Percentiles rank a stretch among this genome's conserved stretches.
Conservation (phyloP, 2,797 vertebrate species). For the Erpetoichthys calabaricus region DNA sequence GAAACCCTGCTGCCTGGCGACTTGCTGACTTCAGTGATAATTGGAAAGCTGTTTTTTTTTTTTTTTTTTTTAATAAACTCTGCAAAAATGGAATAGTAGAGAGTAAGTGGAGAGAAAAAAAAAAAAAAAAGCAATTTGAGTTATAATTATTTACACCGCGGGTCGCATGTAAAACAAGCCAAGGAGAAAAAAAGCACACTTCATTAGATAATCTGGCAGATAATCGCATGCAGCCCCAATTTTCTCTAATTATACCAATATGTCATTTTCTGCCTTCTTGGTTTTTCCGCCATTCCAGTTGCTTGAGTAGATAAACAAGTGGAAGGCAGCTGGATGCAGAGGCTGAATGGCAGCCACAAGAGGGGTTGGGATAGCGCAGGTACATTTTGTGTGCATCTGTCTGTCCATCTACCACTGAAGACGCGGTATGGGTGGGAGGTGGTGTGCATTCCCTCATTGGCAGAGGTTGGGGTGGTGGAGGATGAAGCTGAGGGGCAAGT, state of each 20-base stretch:
- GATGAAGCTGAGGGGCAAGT: too few relatives aligned
- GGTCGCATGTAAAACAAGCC: conserved; percentile 24
- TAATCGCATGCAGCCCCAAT: conserved; percentile 25
- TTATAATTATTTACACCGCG: conserved; percentile 34
- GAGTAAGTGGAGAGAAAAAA: conserved; percentile 32
- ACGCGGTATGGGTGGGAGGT: too few relatives aligned
- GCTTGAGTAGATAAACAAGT: not conserved
- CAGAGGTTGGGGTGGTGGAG: too few relatives aligned
- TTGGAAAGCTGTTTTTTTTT: too few relatives aligned
- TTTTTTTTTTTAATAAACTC: too few relatives aligned
- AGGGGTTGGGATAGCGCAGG: too few relatives aligned
- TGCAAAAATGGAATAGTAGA: too few relatives aligned
- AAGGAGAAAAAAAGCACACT: conserved; percentile 24
- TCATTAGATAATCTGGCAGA: conserved; percentile 39
- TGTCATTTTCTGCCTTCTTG: not conserved
- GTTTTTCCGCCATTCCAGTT: not conserved
- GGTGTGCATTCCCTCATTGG: too few relatives aligned
- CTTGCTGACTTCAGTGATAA: too few relatives aligned
- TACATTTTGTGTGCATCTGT: too few relatives aligned
- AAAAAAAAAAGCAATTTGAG: conserved; percentile 25
- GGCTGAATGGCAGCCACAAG: conserved; percentile 2
- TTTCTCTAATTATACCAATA: conserved; percentile 1
- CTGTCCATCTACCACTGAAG: too few relatives aligned
- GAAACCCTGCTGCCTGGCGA: too few relatives aligned
- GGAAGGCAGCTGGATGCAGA: not conserved